Evolutionary conservation across 2,113 vertebrate species (phyloP), one percentile per base, ranked within the genome.

Genomic region (Marcusenius ussheri): DNA sequence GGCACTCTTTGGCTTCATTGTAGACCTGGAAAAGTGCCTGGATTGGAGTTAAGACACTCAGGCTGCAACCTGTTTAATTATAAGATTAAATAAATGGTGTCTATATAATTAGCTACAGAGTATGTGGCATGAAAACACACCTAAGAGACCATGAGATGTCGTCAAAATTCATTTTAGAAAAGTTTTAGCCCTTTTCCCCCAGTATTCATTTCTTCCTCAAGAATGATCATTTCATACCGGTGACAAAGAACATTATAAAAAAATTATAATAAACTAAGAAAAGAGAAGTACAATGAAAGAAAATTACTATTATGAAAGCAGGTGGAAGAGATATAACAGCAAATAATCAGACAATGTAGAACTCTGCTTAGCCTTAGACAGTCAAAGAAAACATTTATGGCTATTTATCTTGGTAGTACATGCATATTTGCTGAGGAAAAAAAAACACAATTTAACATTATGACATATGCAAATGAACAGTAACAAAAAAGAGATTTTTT

Each of bases 1-100:
- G 97, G 94, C 98, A 99, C 93, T 99, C 98, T 95, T 98, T 99
- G 94, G 98, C 98, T 94, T 99, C 98, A 93, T 96, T 98, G 96
- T 99, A 99, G 93, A 99, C 97, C 98, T 99, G 47, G 51, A 17
- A 91, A 90, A 31, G 87, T 17, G 13, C 13, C 91, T 45, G n/a
- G 88, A 88, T 10, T 21, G 91, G 49, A 89, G 45, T 86, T 56
- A 58, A 21, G 24, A 46, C 31, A 66, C 17, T 50, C 19, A 35
- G 15, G 83, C 53, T 24, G 27, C 35, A 49, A 58, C 7, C 13
- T 58, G 35, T 31, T 27, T 15, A 11, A 53, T 49, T 31, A 87
- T 1, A 50, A 31, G n/a, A 46, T 31, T 8, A 49, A 50, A 27
- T 49, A 87, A 87, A 31, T 77, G 13, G 13, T 5, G 6, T 77